Evolutionary conservation across 2,113 vertebrate genomes (phyloP).

Genomic region (Sorex fumeus): DNA sequence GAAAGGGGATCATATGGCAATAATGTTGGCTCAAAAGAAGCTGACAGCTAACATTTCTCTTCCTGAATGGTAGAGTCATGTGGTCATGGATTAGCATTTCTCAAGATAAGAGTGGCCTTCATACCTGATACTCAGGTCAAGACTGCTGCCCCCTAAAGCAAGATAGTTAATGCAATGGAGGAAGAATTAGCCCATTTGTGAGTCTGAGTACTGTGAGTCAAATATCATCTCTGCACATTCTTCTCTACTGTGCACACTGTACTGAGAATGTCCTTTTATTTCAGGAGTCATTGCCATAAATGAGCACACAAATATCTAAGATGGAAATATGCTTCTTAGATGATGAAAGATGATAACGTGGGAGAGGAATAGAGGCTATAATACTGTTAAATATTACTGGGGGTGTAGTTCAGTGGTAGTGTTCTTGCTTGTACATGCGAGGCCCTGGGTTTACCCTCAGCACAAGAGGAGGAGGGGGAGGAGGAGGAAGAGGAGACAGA

Average conservation of each 20-base stretch:
- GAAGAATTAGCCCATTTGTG: background rate
- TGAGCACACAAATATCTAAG: background rate
- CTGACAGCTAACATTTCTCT: slow-evolving; percentile 47
- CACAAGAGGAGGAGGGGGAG: background rate
- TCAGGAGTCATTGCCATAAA: slow-evolving; percentile 24
- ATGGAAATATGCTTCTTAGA: background rate
- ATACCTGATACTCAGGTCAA: background rate
- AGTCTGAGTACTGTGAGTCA: background rate
- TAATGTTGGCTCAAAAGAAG: slow-evolving; percentile 16
- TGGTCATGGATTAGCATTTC: background rate
- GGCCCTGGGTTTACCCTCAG: background rate
- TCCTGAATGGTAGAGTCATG: slow-evolving; percentile 3
- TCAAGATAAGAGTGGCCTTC: slow-evolving; percentile 14
- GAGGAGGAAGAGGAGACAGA: too few relatives aligned
- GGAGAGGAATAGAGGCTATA: background rate
- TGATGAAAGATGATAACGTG: background rate
- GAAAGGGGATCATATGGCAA: slow-evolving; percentile 37
- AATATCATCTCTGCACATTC: background rate
- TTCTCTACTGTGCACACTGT: background rate
- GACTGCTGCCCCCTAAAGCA: slow-evolving; percentile 44
- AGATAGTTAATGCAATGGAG: slow-evolving; percentile 54
- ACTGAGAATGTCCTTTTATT: background rate
- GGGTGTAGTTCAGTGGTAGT: too few relatives aligned
- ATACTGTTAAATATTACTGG: too few relatives aligned
- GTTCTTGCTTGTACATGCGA: background rate